Evolutionary conservation across 1,140 invertebrate genomes (phyloP).

Genomic region (Lasioglossum baleicum): DNA sequence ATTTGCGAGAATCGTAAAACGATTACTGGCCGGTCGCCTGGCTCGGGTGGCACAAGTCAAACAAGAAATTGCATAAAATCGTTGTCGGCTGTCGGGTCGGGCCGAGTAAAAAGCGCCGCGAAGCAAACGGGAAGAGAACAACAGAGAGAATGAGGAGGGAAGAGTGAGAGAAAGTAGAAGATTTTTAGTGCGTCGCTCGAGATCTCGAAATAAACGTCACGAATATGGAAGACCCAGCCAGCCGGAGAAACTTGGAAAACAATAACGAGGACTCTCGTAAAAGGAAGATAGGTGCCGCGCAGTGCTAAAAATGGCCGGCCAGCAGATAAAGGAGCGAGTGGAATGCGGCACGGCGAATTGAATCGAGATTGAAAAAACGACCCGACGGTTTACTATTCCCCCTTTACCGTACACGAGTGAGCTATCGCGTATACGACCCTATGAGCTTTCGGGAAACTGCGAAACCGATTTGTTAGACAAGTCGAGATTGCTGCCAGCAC

Average conservation of each 20-base stretch:
- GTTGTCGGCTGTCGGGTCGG: slow-evolving; percentile 20
- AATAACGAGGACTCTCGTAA: slow-evolving; percentile 15
- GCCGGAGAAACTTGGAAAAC: slow-evolving; percentile 1
- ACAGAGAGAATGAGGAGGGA: neutral
- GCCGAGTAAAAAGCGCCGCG: slow-evolving; percentile 27
- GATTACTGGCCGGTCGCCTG: slow-evolving; percentile 63
- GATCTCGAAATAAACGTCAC: slow-evolving; percentile 6
- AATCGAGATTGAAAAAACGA: slow-evolving; percentile 1
- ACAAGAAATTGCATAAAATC: slow-evolving; percentile 65
- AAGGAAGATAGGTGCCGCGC: neutral
- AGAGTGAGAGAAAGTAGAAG: neutral
- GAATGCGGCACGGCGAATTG: neutral
- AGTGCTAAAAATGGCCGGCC: neutral
- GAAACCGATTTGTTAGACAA: too few relatives aligned
- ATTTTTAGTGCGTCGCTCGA: neutral
- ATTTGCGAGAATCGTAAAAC: slow-evolving; percentile 72
- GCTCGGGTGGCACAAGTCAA: slow-evolving; percentile 59
- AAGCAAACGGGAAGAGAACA: neutral
- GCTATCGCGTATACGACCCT: too few relatives aligned
- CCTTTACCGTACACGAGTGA: neutral
- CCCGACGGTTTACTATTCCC: neutral
- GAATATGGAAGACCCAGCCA: neutral
- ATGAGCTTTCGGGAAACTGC: too few relatives aligned
- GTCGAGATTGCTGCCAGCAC: too few relatives aligned
- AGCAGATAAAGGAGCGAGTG: neutral